A percentile compares a stretch with the other conserved stretches of the same genome.
Evolutionary conservation across 1,140 invertebrate genomes (phyloP).

Genomic region (Drosophila dunni): DNA sequence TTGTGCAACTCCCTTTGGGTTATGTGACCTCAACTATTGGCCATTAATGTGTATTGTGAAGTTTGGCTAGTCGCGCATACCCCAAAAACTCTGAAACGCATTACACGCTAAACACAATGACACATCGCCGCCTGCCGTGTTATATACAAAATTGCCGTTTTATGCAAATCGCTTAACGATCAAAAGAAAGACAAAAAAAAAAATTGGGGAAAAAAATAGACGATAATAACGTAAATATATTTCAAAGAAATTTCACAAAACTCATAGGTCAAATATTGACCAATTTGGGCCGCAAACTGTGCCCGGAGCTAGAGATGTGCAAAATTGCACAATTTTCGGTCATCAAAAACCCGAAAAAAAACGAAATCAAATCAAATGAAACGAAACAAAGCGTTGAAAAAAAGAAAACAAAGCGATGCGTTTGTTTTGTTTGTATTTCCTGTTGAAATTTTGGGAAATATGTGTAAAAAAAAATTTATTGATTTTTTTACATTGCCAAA

Average conservation of each 20-base stretch:
- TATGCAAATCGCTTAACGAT: constrained; percentile 62
- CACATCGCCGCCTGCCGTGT: constrained; percentile 28
- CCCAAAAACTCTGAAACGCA: not conserved
- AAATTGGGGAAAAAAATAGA: not conserved
- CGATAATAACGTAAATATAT: not conserved
- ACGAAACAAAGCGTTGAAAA: constrained; percentile 5
- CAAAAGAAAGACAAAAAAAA: constrained; percentile 17
- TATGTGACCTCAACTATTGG: not conserved
- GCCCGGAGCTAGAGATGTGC: constrained; percentile 32
- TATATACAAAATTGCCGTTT: constrained; percentile 59
- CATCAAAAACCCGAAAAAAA: not conserved
- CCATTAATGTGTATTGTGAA: not conserved
- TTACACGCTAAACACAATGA: constrained; percentile 16
- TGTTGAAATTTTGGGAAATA: constrained; percentile 34
- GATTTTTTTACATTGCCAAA: constrained; percentile 35
- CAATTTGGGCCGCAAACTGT: constrained; percentile 32
- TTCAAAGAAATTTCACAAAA: constrained; percentile 58
- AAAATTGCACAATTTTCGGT: constrained; percentile 49
- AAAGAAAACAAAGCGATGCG: constrained; percentile 28
- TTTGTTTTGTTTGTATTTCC: constrained; percentile 9
- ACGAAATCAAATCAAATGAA: constrained; percentile 5
- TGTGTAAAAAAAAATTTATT: constrained; percentile 2
- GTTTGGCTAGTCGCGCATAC: not conserved
- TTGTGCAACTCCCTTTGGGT: too few relatives aligned
- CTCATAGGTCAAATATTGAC: constrained; percentile 65